phyloP scores from a whole-genome alignment of 2,797 vertebrate genomes.

The Psittacula echo region DNA sequence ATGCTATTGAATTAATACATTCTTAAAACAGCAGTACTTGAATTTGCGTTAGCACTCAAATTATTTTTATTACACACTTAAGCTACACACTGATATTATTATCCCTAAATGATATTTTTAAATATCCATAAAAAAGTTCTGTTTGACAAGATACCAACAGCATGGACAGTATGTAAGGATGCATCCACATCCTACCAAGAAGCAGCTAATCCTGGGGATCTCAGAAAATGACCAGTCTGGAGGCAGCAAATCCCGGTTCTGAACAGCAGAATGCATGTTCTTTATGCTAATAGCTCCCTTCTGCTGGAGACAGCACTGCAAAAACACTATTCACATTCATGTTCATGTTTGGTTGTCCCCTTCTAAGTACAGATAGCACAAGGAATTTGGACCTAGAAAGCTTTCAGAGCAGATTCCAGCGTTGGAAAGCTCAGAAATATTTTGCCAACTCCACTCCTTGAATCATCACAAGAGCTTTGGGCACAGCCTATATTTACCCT shows the following conservation, averaged over 20 bases:
- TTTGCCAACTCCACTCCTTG: background rate
- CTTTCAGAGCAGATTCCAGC: background rate
- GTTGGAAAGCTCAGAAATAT: background rate
- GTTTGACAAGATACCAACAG: background rate
- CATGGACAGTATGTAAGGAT: background rate
- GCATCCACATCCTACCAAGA: background rate
- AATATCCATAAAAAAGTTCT: background rate
- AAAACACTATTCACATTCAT: background rate
- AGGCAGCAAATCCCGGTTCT: background rate
- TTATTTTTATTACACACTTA: background rate
- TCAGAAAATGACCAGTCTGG: background rate
- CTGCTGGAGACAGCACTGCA: fast-evolving
- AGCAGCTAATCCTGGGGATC: background rate
- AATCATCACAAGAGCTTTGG: background rate
- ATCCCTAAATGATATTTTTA: background rate
- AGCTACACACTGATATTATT: background rate
- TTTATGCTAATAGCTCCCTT: background rate
- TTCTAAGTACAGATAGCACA: background rate
- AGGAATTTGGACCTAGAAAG: background rate
- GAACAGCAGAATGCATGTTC: background rate
- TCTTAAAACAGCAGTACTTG: background rate
- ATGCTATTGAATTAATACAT: background rate
- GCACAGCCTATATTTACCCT: background rate
- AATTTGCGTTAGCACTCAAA: background rate
- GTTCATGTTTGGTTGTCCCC: background rate